Conservation (phyloP, 1,140 invertebrate species). For the Drosophila paulistorum region DNA sequence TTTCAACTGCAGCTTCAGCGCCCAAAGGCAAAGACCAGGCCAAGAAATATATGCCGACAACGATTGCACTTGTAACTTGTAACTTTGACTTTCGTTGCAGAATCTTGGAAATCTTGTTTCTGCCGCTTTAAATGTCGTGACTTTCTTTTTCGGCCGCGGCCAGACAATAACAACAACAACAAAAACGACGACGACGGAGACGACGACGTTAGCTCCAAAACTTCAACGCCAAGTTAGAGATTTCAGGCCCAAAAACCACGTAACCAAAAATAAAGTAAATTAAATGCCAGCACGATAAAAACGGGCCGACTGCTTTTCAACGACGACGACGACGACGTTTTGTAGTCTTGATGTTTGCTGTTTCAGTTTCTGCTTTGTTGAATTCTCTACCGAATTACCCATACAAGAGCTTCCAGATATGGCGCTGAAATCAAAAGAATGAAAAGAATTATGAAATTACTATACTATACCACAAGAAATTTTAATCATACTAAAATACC, state of each 20-base stretch:
- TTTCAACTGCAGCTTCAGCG: conserved; percentile 66
- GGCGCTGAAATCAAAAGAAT: conserved; percentile 5
- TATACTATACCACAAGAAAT: not conserved
- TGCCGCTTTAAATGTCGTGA: conserved; percentile 61
- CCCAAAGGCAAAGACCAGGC: conserved; percentile 20
- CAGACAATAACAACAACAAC: conserved; percentile 39
- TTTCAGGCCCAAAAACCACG: conserved; percentile 36
- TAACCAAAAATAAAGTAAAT: conserved; percentile 62
- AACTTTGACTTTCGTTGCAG: conserved; percentile 81
- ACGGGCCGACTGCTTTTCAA: conserved; percentile 51
- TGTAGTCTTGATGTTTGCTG: not conserved
- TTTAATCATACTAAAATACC: not conserved
- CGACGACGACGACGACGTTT: not conserved
- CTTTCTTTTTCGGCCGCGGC: conserved; percentile 69
- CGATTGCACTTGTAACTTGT: conserved; percentile 71
- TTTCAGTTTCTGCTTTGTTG: conserved; percentile 31
- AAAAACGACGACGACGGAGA: not conserved
- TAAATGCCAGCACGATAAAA: conserved; percentile 66
- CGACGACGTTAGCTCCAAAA: conserved; percentile 11
- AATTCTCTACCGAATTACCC: conserved; percentile 32
- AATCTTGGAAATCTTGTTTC: conserved; percentile 80
- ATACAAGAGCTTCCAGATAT: not conserved
- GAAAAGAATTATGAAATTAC: not conserved
- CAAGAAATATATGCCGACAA: conserved; percentile 11
- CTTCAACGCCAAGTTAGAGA: conserved; percentile 3